Evolutionary conservation across 2,888 invertebrate genomes (phyloP), one percentile per base, ranked within the genome.

Genomic region (Sabatieria punctata): DNA sequence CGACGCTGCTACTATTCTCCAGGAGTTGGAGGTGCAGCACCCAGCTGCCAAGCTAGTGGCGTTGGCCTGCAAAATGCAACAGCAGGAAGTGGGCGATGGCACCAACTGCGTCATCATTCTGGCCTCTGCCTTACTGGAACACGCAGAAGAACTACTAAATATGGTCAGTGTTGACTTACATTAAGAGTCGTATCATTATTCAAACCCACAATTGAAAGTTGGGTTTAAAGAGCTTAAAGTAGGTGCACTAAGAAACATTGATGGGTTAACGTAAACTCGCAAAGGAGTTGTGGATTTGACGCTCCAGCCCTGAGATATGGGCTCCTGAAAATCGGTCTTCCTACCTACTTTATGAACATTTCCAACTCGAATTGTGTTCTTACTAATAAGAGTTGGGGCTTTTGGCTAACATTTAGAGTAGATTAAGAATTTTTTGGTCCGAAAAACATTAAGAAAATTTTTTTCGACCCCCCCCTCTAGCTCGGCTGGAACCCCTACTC

Each of bases 31-130:
- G 70, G 82, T 99, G 24, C 89, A 95, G 67, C 97, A 99, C 70
- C 97, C 97, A 35, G 97, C 95, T 35, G 97, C 91, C 6, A 91
- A 88, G 68, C 73, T 99, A 53, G 80, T 97, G 74, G 86, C 95
- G 2, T 73, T 93, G 63, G 93, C 85, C 18, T 86, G 91, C 54
- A 82, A 95, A 69, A 95, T 93, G 84, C 95, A 97, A 71, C 95
- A 99, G 68, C 78, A 85, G 51, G 93, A 95, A 75, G 82, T 91
- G 49, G 97, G 97, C 4, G 97, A 97, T 74, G 95, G 93, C 47
- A 99, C 97, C 11, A 99, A 97, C 68, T 91, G 91, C 71, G 91
- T 95, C 6, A 80, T 99, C 41, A 82, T 95, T 11, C 74, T 99
- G 46, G 84, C 86, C 54, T 93, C 93, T 25, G 82, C 89, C 41